phyloP scores from a whole-genome alignment of 2,797 vertebrate genomes.

The Lagodon rhomboides region DNA sequence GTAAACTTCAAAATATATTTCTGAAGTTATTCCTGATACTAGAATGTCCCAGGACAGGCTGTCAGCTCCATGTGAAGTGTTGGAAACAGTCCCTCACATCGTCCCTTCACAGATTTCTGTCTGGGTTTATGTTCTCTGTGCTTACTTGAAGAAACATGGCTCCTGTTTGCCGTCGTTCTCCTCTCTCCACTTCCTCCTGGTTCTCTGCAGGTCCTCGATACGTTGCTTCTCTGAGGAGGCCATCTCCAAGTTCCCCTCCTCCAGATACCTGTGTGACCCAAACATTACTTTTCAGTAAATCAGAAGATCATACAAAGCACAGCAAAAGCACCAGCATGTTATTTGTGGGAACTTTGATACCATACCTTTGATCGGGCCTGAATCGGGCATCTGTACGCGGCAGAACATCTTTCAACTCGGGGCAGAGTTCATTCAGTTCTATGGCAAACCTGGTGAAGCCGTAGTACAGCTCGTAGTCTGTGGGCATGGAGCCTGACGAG shows the following conservation, averaged over 20 bases:
- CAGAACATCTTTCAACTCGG: slow-evolving; percentile 94
- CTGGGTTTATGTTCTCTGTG: slow-evolving; percentile 15
- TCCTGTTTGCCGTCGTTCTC: slow-evolving; percentile 93
- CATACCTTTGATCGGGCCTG: slow-evolving; percentile 96
- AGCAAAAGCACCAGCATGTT: slow-evolving; percentile 13
- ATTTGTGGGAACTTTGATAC: neutral
- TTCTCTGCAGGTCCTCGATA: slow-evolving; percentile 96
- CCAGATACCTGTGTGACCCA: slow-evolving; percentile 87
- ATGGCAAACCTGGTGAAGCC: slow-evolving; percentile 99
- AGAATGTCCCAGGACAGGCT: no score
- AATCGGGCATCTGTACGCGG: slow-evolving; percentile 95
- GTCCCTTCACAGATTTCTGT: neutral
- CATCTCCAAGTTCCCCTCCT: slow-evolving; percentile 95
- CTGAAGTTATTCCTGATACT: no score
- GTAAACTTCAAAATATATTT: no score
- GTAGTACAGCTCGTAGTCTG: slow-evolving; percentile 97
- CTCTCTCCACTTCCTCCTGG: slow-evolving; percentile 92
- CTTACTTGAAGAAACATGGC: slow-evolving; percentile 98
- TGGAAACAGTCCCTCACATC: no score
- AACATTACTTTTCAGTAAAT: slow-evolving; percentile 6
- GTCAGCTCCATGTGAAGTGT: no score
- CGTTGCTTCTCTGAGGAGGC: slow-evolving; percentile 95
- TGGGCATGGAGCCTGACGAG: slow-evolving; percentile 95
- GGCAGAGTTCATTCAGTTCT: slow-evolving; percentile 97
- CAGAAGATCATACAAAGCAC: neutral